Evolutionary conservation across 2,888 invertebrate species (phyloP).

Genomic region (Rapana venosa): DNA sequence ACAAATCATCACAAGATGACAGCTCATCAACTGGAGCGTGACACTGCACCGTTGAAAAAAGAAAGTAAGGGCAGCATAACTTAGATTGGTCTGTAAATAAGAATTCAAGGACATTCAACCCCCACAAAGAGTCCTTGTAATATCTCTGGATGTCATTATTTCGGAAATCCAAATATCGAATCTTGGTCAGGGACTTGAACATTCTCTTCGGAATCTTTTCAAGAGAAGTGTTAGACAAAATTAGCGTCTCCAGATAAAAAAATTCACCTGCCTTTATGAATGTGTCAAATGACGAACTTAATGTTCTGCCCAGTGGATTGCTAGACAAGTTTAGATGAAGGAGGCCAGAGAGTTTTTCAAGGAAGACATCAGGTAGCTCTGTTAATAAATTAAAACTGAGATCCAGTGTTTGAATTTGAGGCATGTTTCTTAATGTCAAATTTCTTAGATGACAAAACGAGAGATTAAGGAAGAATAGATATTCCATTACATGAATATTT

Average conservation of each 20-base stretch:
- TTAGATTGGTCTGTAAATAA: conserved; percentile 34
- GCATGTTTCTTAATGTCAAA: background rate
- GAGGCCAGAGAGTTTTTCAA: conserved; percentile 39
- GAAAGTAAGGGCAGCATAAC: conserved; percentile 38
- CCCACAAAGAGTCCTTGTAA: background rate
- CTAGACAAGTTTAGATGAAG: conserved; percentile 19
- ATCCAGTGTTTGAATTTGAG: conserved; percentile 38
- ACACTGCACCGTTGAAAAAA: conserved; percentile 2
- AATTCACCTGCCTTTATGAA: background rate
- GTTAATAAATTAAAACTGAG: conserved; percentile 39
- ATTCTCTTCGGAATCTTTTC: background rate
- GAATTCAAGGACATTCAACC: background rate
- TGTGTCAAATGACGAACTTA: conserved; percentile 3
- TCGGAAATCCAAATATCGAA: conserved; percentile 22
- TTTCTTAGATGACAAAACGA: background rate
- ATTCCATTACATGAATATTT: conserved; percentile 3
- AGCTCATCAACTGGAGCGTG: conserved; percentile 41
- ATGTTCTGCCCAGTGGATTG: conserved; percentile 14
- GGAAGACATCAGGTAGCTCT: background rate
- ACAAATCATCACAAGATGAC: conserved; percentile 42
- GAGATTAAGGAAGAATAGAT: conserved; percentile 24
- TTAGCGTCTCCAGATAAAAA: background rate
- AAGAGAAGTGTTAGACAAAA: background rate
- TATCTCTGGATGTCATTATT: conserved; percentile 11
- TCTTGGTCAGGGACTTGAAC: conserved; percentile 3